Evolutionary conservation across 2,888 invertebrate genomes (phyloP), one percentile per base, ranked within the genome.

Genomic region (Zele albiditarsus): DNA sequence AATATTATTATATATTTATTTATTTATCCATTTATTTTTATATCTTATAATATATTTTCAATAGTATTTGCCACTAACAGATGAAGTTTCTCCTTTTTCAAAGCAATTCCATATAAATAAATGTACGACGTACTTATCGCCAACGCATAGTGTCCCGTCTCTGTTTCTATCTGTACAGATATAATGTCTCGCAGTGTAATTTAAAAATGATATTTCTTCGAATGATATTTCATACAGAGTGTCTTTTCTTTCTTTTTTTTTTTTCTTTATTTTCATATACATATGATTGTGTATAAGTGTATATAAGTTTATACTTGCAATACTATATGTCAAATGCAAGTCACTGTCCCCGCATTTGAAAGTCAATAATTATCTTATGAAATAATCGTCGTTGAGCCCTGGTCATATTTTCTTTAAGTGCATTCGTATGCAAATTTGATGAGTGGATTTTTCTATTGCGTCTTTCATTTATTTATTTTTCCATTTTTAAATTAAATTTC

Each of bases 361-460:
- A 74, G 69, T 74, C 70, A 74, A 70, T 70, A 74, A 70, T 74
- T 74, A 57, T 70, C 53, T 70, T 67, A 57, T 42, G 74, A 70
- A 74, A 74, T 69, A 69, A 53, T 69, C 68, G 33, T 63, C 65
- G 14, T 27, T 46, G 33, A 46, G 27, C 57, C 67, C 68, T 49
- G 57, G 57, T 65, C 8, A 74, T 65, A 53, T 70, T 69, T 28
- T 62, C 33, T 31, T 65, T 58, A 49, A 53, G 20, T 63, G 49
- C 49, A 63, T 49, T 63, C 71, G 49, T 69, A 69, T 69, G 69
- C 23, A 58, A 60, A 69, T 69, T 38, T 58, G 3, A 33, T 53
- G 6, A n/a, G 12, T 3, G 20, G 57, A 27, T 49, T 67, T 49
- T 46, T 16, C 20, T 20, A n/a, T 3, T 23, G 16, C 5, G 16